Percentiles rank a stretch among this genome's conserved stretches.
phyloP scores from a whole-genome alignment of 2,113 vertebrate species.

The Gambusia holbrooki region DNA sequence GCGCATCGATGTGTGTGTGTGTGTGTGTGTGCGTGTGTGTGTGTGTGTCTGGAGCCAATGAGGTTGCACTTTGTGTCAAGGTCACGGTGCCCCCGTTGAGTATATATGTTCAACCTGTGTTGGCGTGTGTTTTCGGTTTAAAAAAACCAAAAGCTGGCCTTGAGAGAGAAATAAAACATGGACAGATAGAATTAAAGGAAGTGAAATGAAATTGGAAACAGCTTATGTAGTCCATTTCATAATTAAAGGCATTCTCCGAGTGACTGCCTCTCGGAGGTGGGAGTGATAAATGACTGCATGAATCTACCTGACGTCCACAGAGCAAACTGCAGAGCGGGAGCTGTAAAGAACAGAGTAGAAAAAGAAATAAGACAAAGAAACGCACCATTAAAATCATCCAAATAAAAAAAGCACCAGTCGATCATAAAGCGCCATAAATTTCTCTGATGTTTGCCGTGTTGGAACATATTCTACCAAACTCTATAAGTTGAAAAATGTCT shows the following conservation, averaged over 20 bases:
- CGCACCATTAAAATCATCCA: not conserved
- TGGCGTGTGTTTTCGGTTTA: not conserved
- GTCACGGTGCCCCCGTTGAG: conserved; percentile 44
- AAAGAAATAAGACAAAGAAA: not conserved
- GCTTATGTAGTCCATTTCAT: conserved; percentile 49
- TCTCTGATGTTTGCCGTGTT: not conserved
- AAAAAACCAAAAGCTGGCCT: conserved; percentile 2
- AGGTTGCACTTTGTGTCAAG: conserved; percentile 52
- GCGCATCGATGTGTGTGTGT: not conserved
- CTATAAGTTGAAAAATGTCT: not conserved
- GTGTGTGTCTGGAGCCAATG: conserved; percentile 35
- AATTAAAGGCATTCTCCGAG: conserved; percentile 42
- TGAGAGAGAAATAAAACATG: conserved; percentile 48
- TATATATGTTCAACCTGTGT: conserved; percentile 12
- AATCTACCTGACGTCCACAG: conserved; percentile 21
- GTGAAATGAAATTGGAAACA: conserved; percentile 31
- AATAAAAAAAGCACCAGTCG: conserved; percentile 3
- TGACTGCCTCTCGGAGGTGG: conserved; percentile 32
- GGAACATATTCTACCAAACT: not conserved
- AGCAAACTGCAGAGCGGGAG: conserved; percentile 1
- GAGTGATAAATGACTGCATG: conserved; percentile 38
- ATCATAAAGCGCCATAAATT: not conserved
- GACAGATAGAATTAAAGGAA: conserved; percentile 6
- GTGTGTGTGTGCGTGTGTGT: conserved; percentile 17
- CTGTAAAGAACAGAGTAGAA: not conserved